Base-by-base conservation (phyloP, 2,797 vertebrate species). In the Schizopygopsis pylzovi region DNA sequence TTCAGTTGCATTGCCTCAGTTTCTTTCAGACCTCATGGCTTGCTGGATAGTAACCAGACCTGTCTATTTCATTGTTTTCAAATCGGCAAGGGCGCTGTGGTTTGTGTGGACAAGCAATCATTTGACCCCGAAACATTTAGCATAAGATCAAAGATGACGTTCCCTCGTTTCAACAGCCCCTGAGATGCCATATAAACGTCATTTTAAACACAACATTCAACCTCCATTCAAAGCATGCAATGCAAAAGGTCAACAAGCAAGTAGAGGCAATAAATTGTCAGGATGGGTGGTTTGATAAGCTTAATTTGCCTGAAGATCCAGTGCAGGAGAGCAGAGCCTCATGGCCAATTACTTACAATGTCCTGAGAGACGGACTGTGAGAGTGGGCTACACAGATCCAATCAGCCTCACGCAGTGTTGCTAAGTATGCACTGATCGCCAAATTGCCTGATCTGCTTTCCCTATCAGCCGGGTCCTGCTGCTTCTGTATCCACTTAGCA, bases 291-390 rank as follows among this genome's bases (percentile, higher is more conserved):
- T 90, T 90, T 90, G 92, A 92, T 93, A 91, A 90, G 92, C 89
- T 91, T 95, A 95, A 95, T 95, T 95, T 94, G 91, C 87, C 90
- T 91, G 90, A 93, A 95, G 94, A 94, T 94, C 91, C 93, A 94
- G 93, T 93, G 90, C 93, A 91, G 92, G 90, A 92, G 92, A 92
- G 93, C 92, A 90, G 93, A 92, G 94, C 94, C 94, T 95, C 93
- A 92, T 94, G 93, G 93, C 93, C 94, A 95, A 96, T 96, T 96
- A 96, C 94, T 93, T 92, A 92, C 94, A 94, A 95, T 95, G 94
- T 96, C 94, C 95, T 92, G 92, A 94, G 91, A 95, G 84, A 90
- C 88, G 87, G 93, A 90, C 92, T 94, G 94, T 94, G 94, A 93
- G 93, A 92, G 93, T 88, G 83, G 92, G 92, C 91, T 90, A 92